Evolutionary conservation across 2,113 vertebrate species (phyloP), one percentile per base, ranked within the genome.

Genomic region (Carassius carassius): DNA sequence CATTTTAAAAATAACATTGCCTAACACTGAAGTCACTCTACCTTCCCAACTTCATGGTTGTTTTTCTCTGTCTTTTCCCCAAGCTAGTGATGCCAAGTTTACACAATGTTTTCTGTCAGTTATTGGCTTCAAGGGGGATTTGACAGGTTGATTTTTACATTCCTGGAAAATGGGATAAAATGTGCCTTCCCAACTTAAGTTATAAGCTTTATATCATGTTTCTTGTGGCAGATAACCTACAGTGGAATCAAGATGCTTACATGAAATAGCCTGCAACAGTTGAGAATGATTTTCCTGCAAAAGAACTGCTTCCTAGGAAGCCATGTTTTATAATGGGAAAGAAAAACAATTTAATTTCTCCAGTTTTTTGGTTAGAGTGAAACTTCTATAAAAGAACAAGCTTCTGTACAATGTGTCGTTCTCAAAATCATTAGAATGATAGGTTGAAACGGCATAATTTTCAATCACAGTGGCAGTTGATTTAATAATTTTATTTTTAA

Each of bases 81-180:
- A 54, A 88, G 77, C 70, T 81, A 89, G 86, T 86, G 86, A 90
- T 89, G 86, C 89, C 83, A 85, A 85, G 89, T 90, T 86, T 88
- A 88, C 37, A 41, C 37, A 41, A 41, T 6, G 37, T 41, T 41
- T 41, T 41, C 37, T 41, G 37, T 7, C 37, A 41, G 37, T 5
- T 41, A 6, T 41, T 41, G 37, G 37, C 37, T 41, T 41, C 37
- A 41, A 41, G 6, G 37, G 37, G 37, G 88, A 83, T 92, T 90
- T 92, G 92, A 92, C 90, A 86, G 87, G 89, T 86, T 89, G 69
- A 87, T 88, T 91, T 91, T 91, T 91, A 92, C 65, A 85, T 88
- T 82, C 87, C 81, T 78, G 73, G 84, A 86, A 87, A 87, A 87
- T 81, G 82, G 89, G 17, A 78, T 82, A 88, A 65, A 84, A 75